phyloP scores from a whole-genome alignment of 2,113 vertebrate species.

The Ranitomeya imitator region DNA sequence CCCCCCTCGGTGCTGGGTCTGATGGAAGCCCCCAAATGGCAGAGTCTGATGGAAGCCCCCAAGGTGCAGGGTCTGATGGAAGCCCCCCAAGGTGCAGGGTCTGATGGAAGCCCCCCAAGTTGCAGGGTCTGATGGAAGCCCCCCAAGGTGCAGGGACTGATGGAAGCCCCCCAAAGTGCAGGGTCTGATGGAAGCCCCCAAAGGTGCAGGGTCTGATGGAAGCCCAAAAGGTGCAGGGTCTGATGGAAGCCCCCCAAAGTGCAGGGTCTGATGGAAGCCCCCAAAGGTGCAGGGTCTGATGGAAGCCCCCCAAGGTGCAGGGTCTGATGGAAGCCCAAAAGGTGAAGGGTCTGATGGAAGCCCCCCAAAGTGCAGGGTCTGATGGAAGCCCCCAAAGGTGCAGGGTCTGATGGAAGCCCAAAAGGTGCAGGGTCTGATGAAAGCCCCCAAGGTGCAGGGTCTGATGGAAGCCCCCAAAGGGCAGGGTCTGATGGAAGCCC shows the following conservation, averaged over 20 bases:
- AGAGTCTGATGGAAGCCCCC: constrained; percentile 14
- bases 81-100: constrained; percentile 24
- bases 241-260: constrained; percentile 22
- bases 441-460: background rate
- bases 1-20: constrained; percentile 7
- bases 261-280: constrained; percentile 2
- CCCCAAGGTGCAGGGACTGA: constrained; percentile 20
- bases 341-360: background rate
- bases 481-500: too few relatives aligned
- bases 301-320: constrained; percentile 5
- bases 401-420: constrained; percentile 18
- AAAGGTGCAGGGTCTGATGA: background rate
- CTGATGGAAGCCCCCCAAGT: constrained; percentile 23
- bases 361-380: background rate
- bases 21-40: background rate
- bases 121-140: constrained; percentile 3
- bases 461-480: constrained; percentile 36
- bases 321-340: constrained; percentile 4
- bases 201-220: constrained; percentile 32
- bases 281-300: constrained; percentile 16
- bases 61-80: background rate
- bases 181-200: background rate
- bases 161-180: background rate
- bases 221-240: background rate
- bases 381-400: constrained; percentile 36